phyloP scores from a whole-genome alignment of 2,113 vertebrate species.

The Protobothrops mucrosquamatus region DNA sequence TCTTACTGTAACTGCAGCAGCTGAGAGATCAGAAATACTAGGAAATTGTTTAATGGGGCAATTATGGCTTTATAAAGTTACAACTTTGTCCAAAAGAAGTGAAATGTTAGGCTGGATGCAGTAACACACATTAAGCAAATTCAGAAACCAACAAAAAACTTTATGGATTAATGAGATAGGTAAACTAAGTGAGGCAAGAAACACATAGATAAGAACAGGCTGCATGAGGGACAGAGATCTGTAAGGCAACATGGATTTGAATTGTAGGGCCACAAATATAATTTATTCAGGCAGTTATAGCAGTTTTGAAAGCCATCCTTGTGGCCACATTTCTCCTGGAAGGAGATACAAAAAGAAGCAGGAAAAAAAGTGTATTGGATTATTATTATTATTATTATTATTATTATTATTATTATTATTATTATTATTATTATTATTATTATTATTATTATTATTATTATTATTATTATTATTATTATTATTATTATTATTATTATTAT shows the following conservation, averaged over 20 bases:
- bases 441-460: too few species aligned
- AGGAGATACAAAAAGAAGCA: not conserved
- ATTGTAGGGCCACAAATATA: not conserved
- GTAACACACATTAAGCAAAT: not conserved
- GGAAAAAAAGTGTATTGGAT: not conserved
- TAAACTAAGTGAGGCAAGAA: not conserved
- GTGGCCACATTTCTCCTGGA: not conserved
- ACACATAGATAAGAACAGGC: not conserved
- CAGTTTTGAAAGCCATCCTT: not conserved
- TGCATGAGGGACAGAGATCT: not conserved
- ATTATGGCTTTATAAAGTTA: not conserved
- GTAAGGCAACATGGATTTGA: not conserved
- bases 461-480: too few species aligned
- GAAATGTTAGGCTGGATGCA: not conserved
- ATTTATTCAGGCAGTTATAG: not conserved
- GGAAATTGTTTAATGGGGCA: not conserved
- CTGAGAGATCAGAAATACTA: not conserved
- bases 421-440: too few species aligned
- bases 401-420: too few species aligned
- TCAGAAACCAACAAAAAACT: not conserved
- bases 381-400: too few species aligned
- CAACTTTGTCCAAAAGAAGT: not conserved
- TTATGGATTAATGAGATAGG: not conserved
- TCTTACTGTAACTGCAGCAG: not conserved
- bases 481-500: too few species aligned